These are phyloP conservation scores for Alligator sinensis DNA, from an alignment of 2,113 vertebrate genomes.

Conservation along the genomic window DNA sequence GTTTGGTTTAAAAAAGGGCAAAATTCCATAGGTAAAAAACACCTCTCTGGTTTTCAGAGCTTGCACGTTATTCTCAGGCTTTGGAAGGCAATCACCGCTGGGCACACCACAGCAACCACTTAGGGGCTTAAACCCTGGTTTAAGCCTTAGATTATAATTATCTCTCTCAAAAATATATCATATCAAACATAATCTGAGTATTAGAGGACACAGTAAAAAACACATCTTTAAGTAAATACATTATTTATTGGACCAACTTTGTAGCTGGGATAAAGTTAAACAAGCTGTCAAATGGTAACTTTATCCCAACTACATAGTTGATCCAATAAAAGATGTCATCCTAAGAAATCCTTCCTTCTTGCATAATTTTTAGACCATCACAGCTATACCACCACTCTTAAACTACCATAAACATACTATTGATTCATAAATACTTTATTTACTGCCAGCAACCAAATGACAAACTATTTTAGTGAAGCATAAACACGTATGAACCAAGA, in stretches of 20 bases:
- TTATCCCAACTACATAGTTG: too few species aligned
- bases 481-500: not conserved
- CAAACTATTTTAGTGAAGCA: not conserved
- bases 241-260: too few species aligned
- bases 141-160: not conserved
- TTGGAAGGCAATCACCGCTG: not conserved
- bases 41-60: not conserved
- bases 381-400: not conserved
- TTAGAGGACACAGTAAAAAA: not conserved
- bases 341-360: too few species aligned
- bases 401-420: not conserved
- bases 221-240: not conserved
- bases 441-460: not conserved
- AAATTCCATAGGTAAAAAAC: not conserved
- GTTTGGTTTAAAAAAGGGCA: not conserved
- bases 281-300: too few species aligned
- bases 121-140: not conserved
- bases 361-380: too few species aligned
- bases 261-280: too few species aligned
- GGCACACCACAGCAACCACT: not conserved
- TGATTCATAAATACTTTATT: not conserved
- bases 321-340: too few species aligned
- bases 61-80: not conserved
- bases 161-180: constrained; percentile 2
- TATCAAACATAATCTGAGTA: not conserved